Evolutionary conservation across 2,888 invertebrate genomes (phyloP).

Genomic region (Adelognathus sp.): DNA sequence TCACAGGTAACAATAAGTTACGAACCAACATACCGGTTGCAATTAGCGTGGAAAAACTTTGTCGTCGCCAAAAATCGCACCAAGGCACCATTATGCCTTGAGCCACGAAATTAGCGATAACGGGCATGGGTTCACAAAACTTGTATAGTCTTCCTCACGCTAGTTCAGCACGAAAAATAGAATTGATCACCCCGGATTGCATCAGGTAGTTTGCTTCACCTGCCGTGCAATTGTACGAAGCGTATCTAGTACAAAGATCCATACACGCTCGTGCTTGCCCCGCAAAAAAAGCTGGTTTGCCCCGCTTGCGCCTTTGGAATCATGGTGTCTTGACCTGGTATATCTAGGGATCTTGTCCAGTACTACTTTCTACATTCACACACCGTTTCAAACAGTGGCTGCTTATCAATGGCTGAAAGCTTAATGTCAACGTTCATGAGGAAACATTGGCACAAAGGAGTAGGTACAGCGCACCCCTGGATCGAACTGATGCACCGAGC

Average conservation of each 20-base stretch:
- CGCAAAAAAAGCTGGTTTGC: no score
- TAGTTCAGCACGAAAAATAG: background rate
- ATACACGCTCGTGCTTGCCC: background rate
- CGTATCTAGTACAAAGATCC: background rate
- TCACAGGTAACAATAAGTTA: background rate
- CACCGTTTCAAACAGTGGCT: no score
- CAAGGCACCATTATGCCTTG: no score
- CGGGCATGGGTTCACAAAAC: background rate
- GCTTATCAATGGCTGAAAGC: no score
- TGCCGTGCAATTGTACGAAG: background rate
- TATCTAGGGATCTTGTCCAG: no score
- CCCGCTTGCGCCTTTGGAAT: no score
- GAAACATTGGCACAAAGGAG: background rate
- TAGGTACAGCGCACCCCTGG: background rate
- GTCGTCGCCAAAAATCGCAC: no score
- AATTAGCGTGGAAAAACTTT: background rate
- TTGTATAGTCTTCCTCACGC: background rate
- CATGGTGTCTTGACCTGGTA: no score
- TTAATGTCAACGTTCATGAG: background rate
- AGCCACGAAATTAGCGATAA: background rate
- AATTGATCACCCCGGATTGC: background rate
- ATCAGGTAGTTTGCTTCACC: background rate
- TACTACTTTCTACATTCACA: no score
- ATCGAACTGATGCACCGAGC: background rate
- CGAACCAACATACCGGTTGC: background rate